A percentile compares a stretch with the other conserved stretches of the same genome.
Evolutionary conservation across 2,797 vertebrate species (phyloP).

Genomic region (Sebastes oblongus): DNA sequence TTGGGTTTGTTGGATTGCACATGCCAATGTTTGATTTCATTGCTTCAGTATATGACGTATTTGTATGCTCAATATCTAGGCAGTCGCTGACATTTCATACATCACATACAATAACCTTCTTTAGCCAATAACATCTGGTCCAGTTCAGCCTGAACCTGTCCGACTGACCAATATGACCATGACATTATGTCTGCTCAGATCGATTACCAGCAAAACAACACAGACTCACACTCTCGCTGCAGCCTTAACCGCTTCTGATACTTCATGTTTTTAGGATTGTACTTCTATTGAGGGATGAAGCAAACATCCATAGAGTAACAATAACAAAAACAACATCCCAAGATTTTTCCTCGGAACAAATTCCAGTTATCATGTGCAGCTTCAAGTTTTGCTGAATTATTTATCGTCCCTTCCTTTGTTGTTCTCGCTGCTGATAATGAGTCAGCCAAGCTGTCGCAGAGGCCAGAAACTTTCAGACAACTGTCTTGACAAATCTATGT

Average conservation of each 20-base stretch:
- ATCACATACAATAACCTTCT: background rate
- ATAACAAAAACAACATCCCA: background rate
- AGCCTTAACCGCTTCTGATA: background rate
- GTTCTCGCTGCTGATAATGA: background rate
- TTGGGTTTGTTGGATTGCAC: background rate
- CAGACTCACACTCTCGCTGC: background rate
- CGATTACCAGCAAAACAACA: background rate
- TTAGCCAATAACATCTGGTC: background rate
- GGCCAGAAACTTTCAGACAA: background rate
- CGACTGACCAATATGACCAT: background rate
- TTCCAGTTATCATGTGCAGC: constrained; percentile 5
- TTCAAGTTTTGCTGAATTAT: constrained; percentile 40
- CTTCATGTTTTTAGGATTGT: background rate
- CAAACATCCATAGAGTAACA: background rate
- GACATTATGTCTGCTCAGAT: background rate
- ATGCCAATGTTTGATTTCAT: background rate
- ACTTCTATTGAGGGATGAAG: background rate
- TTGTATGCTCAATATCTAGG: background rate
- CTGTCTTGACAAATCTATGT: background rate
- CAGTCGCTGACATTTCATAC: background rate
- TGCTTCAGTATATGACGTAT: background rate
- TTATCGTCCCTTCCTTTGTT: constrained; percentile 7
- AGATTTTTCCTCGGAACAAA: background rate
- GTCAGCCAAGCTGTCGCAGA: background rate
- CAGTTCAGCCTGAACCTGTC: background rate